Evolutionary conservation across 2,113 vertebrate species (phyloP), one percentile per base, ranked within the genome.

Genomic region (Sander vitreus): DNA sequence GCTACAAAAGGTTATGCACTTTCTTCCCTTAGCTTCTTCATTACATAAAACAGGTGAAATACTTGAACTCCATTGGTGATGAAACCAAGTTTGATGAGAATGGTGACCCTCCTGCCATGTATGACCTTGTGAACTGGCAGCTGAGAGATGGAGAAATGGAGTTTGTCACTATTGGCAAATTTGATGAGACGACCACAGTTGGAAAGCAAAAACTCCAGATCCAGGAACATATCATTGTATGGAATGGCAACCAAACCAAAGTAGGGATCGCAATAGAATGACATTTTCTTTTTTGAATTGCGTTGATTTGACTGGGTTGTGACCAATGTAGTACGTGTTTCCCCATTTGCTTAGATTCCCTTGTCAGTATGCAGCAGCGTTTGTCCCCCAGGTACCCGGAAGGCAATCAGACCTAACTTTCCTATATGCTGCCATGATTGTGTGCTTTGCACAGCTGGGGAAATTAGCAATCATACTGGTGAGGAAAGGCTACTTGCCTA

Each of bases 401-500:
- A 95, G 73, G 94, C 93, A 71, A 92, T 93, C 65, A 91, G 90
- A 83, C 90, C 93, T 23, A 93, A 95, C 76, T 92, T 95, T 73
- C 93, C 96, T 60, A 54, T 95, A 33, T 96, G 96, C 91, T 96
- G 96, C 91, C 94, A 95, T 92, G 95, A 95, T 78, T 96, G 96
- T 90, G 90, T 96, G 84, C 79, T 90, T 85, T 96, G 96, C 80
- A 85, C 93, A 81, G 95, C 94, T 72, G 96, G 96, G 39, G 89
- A 95, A 85, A 95, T 96, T 81, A 96, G 94, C 91, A 96, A 96
- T 89, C 90, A 91, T 77, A 94, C 94, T 73, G 95, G 96, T 96
- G 70, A 91, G 91, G 30, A 63, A 73, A 85, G 50, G 13, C 39
- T 53, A 75, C 57, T 21, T 21, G 18, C 15, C 47, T 23, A 75